phyloP scores from a whole-genome alignment of 2,797 vertebrate genomes.

The Masticophis lateralis region DNA sequence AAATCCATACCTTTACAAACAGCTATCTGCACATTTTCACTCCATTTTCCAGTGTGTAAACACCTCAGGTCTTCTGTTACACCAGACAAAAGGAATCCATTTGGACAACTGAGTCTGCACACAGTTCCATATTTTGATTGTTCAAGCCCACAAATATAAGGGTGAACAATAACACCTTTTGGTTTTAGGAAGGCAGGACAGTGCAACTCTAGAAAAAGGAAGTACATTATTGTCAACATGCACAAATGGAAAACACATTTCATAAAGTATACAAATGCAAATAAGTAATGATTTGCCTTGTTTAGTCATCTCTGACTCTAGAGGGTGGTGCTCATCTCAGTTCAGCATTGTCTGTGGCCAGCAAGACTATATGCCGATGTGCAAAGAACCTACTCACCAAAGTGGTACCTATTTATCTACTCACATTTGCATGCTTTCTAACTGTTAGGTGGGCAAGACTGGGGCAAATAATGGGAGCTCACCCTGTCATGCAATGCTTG shows the following conservation, averaged over 20 bases:
- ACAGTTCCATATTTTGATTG: conserved; percentile 71
- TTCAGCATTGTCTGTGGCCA: background rate
- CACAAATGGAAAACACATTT: background rate
- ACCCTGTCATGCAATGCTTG: background rate
- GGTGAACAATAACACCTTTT: conserved; percentile 76
- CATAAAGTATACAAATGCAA: background rate
- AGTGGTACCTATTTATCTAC: background rate
- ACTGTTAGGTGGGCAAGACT: background rate
- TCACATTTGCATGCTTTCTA: background rate
- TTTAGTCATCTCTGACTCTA: background rate
- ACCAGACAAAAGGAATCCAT: conserved; percentile 83
- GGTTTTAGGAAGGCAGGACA: conserved; percentile 78
- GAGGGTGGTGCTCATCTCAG: background rate
- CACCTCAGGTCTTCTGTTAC: conserved; percentile 80
- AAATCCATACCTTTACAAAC: conserved; percentile 82
- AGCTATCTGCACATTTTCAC: conserved; percentile 76
- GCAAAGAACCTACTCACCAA: background rate
- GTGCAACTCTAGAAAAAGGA: conserved; percentile 76
- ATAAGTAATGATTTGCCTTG: background rate
- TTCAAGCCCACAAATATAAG: conserved; percentile 81
- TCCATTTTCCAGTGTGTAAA: conserved; percentile 86
- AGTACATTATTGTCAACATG: background rate
- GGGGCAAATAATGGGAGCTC: background rate
- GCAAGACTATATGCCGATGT: background rate
- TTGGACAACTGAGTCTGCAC: conserved; percentile 84